Evolutionary conservation across 2,888 invertebrate species (phyloP), one percentile per base, ranked within the genome.

Genomic region (Dyspetes luteomarginatus): DNA sequence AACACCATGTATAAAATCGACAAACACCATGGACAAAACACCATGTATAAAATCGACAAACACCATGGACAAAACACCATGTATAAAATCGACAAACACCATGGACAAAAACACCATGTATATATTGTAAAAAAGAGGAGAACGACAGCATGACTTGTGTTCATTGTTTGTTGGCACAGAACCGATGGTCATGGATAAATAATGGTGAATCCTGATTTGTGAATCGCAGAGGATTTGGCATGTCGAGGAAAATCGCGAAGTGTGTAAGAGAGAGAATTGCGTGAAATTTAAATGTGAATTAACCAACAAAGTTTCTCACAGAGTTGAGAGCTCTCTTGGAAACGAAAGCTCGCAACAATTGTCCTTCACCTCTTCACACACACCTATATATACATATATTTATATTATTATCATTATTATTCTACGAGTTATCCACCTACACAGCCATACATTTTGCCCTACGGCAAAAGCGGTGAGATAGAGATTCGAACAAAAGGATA

Each of bases 361-460:
- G 86, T 83, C 87, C 87, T 88, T 88, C 86, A 87, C 86, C 87
- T 86, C 87, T 73, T 83, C 52, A 36, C 48, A n/a, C n/a, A n/a
- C n/a, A n/a, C 67, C 52, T 58, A 50, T 65, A 55, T 65, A 15
- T 9, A 65, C 17, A 15, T 48, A 12, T 26, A 15, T 28, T 65
- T 48, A 19, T 56, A 48, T 62, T 26, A 67, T 68, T 68, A 36
- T 73, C 58, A 71, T 64, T 62, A 68, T 52, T 55, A 24, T 64
- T 67, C 19, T 73, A 48, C 2, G 12, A 3, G 30, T 55, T 28
- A 73, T 56, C 36, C 30, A 71, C 58, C 71, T 62, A 71, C 62
- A 60, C 52, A 55, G 74, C 24, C 56, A 26, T 7, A 26, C 50
- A 60, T 75, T 60, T 52, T 26, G 43, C 67, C 71, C 60, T 48